These are phyloP conservation scores for Calycopis cecrops DNA, from an alignment of 1,140 invertebrate genomes.

Conservation along the genomic window DNA sequence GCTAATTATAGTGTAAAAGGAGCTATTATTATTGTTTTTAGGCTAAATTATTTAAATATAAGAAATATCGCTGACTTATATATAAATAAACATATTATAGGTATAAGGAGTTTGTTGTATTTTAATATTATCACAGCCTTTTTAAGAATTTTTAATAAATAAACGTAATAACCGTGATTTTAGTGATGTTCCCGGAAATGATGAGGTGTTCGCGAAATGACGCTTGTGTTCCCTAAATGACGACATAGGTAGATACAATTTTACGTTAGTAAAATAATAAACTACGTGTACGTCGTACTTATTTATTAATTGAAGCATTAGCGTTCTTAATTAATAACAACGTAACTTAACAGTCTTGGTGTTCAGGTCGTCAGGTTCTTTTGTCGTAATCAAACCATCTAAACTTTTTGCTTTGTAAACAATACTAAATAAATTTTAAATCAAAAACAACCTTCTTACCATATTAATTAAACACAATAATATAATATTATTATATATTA, in stretches of 20 bases:
- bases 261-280: slow-evolving; percentile 7
- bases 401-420: too few species aligned
- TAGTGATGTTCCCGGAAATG: slow-evolving; percentile 11
- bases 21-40: slow-evolving; percentile 13
- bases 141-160: neutral
- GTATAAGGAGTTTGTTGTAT: slow-evolving; percentile 13
- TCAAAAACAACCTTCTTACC: too few species aligned
- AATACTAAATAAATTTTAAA: too few species aligned
- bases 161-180: neutral
- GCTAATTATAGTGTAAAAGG: slow-evolving; percentile 15
- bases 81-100: slow-evolving; percentile 12
- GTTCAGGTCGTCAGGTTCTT: neutral
- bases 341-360: neutral
- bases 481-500: slow-evolving; percentile 4
- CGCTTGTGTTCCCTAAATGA: neutral
- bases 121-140: slow-evolving; percentile 9
- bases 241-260: slow-evolving; percentile 4
- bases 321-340: too few species aligned
- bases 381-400: slow-evolving; percentile 6
- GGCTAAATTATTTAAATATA: too few species aligned
- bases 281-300: slow-evolving; percentile 12
- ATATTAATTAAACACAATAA: neutral
- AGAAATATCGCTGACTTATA: slow-evolving; percentile 16
- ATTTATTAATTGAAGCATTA: too few species aligned
- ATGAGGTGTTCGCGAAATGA: neutral